These are phyloP conservation scores for Antrozous pallidus DNA, from an alignment of 2,797 vertebrate genomes.

Conservation along the genomic window DNA sequence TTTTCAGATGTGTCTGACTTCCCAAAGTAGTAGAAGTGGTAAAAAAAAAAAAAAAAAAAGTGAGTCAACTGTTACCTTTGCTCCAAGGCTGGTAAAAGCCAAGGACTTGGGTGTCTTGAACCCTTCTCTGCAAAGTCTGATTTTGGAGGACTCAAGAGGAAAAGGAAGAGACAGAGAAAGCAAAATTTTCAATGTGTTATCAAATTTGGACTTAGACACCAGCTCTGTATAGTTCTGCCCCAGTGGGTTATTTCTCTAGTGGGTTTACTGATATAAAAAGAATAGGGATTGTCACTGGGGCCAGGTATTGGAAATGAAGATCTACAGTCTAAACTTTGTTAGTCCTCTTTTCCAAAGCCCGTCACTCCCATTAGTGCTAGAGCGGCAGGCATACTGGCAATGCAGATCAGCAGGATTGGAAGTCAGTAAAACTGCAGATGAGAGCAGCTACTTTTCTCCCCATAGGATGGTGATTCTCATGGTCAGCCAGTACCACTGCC, in stretches of 20 bases:
- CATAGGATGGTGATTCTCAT: neutral
- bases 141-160: neutral
- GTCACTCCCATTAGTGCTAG: neutral
- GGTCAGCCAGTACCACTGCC: neutral
- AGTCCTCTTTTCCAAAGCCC: neutral
- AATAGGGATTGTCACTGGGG: neutral
- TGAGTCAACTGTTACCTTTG: neutral
- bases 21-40: neutral
- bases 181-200: neutral
- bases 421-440: neutral
- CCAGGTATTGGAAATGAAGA: constrained; percentile 57
- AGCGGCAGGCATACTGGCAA: neutral
- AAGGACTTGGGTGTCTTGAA: neutral
- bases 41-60: too few species aligned
- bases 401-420: neutral
- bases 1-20: neutral
- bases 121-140: neutral
- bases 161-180: neutral
- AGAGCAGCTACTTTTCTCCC: neutral
- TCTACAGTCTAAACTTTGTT: constrained; percentile 23
- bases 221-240: neutral
- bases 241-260: constrained; percentile 16
- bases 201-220: constrained; percentile 41
- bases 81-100: neutral
- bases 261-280: constrained; percentile 45